Conservation (phyloP, 2,113 vertebrate species). For the Suncus etruscus region DNA sequence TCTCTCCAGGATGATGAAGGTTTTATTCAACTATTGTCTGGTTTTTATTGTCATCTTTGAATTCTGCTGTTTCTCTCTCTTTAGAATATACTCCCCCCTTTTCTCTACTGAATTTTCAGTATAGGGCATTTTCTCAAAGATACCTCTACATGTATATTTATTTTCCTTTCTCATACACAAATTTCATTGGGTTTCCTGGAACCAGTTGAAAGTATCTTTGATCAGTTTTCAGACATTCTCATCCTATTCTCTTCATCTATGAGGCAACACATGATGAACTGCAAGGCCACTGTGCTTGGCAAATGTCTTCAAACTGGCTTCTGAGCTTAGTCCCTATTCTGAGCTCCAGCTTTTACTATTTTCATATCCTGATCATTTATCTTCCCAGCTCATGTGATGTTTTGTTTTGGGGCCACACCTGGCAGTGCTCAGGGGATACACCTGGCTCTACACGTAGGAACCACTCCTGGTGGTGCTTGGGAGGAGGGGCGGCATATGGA, state of each 20-base stretch:
- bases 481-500: too few species aligned
- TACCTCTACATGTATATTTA: background rate
- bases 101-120: constrained; percentile 19
- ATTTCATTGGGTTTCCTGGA: background rate
- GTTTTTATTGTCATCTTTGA: background rate
- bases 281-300: constrained; percentile 5
- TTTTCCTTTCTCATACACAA: background rate
- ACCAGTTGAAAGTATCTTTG: background rate
- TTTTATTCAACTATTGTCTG: background rate
- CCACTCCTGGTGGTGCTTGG: too few species aligned
- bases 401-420: background rate
- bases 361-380: constrained; percentile 16
- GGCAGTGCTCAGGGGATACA: too few species aligned
- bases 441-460: too few species aligned
- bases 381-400: constrained; percentile 27
- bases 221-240: constrained; percentile 5
- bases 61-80: constrained; percentile 6
- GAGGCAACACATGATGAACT: background rate
- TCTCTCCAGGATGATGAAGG: background rate
- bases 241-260: background rate
- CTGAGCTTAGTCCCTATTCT: background rate
- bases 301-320: background rate
- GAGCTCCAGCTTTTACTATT: background rate
- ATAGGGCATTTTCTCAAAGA: background rate
- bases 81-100: constrained; percentile 7